Evolutionary conservation across 2,113 vertebrate species (phyloP), one percentile per base, ranked within the genome.

Genomic region (Lagopus muta): DNA sequence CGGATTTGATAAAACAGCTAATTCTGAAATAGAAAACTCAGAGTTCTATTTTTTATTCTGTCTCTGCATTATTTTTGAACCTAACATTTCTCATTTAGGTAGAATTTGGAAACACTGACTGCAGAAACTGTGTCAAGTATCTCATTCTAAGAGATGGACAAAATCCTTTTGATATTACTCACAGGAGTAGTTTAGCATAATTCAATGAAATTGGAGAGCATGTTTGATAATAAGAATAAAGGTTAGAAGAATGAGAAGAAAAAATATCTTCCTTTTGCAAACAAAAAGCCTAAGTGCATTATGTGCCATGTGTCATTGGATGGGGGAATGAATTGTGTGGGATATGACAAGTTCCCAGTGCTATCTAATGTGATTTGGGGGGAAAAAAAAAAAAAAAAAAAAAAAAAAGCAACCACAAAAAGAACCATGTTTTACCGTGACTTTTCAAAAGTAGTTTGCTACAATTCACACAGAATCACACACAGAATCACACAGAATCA

Each of bases 381-480:
- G 10, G 91, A 36, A 4, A 55, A 55, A 32, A 32, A 19, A 55
- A 12, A 20, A 92, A 32, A 3, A 32, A 19, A 55, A 91, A 32
- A 4, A n/a, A n/a, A 57, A 20, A n/a, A 92, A 32, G 3, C 10
- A 30, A 28, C 17, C 21, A 48, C 47, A 22, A 34, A 4, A 55
- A 55, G 15, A 55, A 55, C 14, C 22, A 2, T 81, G 42, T 58
- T 94, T 93, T 93, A 84, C 91, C 89, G 57, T 92, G 88, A 84
- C 47, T 95, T 93, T 93, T 90, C 70, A 94, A 43, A 88, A 91
- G 71, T 54, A 61, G 61, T 93, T 95, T 87, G 55, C 90, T 93
- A 82, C 45, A 89, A 57, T 92, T n/a, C n/a, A n/a, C n/a, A n/a
- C n/a, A n/a, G n/a, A n/a, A n/a, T n/a, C n/a, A n/a, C n/a, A n/a